These are phyloP conservation scores for Oeneis ivallda DNA, from an alignment of 2,888 invertebrate genomes.

Conservation along the genomic window DNA sequence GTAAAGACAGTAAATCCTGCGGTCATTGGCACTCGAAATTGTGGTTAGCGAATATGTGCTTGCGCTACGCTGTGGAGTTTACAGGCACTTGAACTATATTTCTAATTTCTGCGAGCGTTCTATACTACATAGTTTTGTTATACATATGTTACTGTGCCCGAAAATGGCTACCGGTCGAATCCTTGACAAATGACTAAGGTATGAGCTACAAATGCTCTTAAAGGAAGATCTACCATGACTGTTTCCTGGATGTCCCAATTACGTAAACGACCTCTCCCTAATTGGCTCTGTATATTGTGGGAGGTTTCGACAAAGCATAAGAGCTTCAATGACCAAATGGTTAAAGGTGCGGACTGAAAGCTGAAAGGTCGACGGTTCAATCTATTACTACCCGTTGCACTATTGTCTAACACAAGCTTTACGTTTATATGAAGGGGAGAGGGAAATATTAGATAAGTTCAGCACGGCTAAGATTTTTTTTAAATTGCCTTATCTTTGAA, in stretches of 20 bases:
- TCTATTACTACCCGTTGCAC: too few species aligned
- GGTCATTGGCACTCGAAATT: conserved; percentile 31
- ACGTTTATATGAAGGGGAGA: too few species aligned
- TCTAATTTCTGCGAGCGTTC: conserved; percentile 1
- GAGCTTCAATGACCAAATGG: too few species aligned
- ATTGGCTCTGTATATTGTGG: neutral
- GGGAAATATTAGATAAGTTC: neutral
- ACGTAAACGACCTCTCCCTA: conserved; percentile 1
- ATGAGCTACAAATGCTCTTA: neutral
- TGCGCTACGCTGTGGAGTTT: neutral
- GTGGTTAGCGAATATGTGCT: conserved; percentile 28
- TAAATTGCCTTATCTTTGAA: too few species aligned
- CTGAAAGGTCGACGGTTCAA: too few species aligned
- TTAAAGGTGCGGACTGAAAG: too few species aligned
- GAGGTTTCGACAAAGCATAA: neutral
- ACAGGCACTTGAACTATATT: conserved; percentile 11
- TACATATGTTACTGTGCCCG: neutral
- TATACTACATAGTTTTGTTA: neutral
- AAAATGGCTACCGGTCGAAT: neutral
- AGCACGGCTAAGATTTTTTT: too few species aligned
- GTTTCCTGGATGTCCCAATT: neutral
- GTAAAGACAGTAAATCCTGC: conserved; percentile 9
- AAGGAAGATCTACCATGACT: neutral
- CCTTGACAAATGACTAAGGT: neutral
- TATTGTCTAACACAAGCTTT: too few species aligned